Percentiles rank a stretch among this genome's conserved stretches.
phyloP scores from a whole-genome alignment of 1,140 invertebrate species.

The Batillaria attramentaria region DNA sequence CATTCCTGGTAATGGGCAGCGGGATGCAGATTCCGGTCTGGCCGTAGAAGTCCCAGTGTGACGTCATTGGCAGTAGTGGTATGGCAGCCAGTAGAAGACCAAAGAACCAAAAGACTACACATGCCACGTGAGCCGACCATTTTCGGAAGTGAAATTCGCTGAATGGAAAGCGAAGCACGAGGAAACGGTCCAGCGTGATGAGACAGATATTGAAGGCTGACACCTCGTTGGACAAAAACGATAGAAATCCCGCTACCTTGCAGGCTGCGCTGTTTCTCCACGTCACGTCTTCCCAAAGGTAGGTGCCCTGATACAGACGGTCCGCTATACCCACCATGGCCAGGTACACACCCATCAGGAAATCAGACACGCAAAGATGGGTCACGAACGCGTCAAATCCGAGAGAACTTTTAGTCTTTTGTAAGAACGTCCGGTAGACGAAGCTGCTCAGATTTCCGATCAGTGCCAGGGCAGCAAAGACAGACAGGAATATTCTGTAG shows the following conservation, averaged over 20 bases:
- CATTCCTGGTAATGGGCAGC: constrained; percentile 39
- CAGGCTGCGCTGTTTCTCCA: constrained; percentile 54
- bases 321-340: constrained; percentile 59
- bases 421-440: constrained; percentile 19
- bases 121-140: constrained; percentile 9
- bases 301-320: constrained; percentile 48
- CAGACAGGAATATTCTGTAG: constrained; percentile 41
- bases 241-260: constrained; percentile 52
- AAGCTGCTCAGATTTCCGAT: constrained; percentile 48
- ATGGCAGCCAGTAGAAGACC: constrained; percentile 32
- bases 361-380: constrained; percentile 53
- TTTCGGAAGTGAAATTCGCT: constrained; percentile 33
- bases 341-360: constrained; percentile 63
- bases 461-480: constrained; percentile 41
- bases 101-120: constrained; percentile 26
- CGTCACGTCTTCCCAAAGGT: constrained; percentile 45
- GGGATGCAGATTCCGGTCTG: constrained; percentile 45
- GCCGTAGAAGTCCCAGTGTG: constrained; percentile 43
- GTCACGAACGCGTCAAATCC: constrained; percentile 45
- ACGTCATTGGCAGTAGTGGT: constrained; percentile 21
- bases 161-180: constrained; percentile 55
- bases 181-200: constrained; percentile 54
- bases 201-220: constrained; percentile 56
- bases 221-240: constrained; percentile 53
- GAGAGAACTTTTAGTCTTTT: constrained; percentile 33